phyloP scores from a whole-genome alignment of 2,797 vertebrate genomes.

The Kryptopterus vitreolus region DNA sequence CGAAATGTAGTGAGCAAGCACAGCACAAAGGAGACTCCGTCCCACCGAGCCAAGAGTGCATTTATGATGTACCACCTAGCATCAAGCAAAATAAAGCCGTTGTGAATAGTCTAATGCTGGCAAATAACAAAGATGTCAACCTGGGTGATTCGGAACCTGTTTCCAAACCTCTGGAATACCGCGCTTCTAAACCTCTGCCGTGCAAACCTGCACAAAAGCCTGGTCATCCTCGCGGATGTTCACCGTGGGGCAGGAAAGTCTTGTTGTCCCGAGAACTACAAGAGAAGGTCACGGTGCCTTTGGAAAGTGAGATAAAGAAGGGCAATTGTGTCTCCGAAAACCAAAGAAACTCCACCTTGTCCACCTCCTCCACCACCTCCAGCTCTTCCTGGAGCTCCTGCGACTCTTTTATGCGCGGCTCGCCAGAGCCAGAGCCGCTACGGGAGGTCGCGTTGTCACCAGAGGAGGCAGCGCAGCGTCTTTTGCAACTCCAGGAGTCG shows the following conservation, averaged over 20 bases:
- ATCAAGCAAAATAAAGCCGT: conserved; percentile 45
- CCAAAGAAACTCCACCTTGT: conserved; percentile 77
- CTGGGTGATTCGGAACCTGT: conserved; percentile 36
- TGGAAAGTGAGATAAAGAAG: conserved; percentile 45
- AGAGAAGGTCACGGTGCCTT: conserved; percentile 16
- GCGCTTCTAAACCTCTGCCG: conserved; percentile 64
- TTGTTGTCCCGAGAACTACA: conserved; percentile 48
- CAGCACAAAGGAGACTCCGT: conserved; percentile 41
- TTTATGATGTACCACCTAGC: conserved; percentile 58
- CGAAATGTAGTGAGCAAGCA: conserved; percentile 56
- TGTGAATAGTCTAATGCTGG: conserved; percentile 49
- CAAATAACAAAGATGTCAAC: conserved; percentile 40
- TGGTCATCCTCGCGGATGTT: conserved; percentile 55
- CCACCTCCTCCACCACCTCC: conserved; percentile 78
- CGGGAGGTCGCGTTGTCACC: conserved; percentile 77
- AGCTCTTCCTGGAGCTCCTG: conserved; percentile 66
- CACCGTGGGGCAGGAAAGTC: conserved; percentile 60
- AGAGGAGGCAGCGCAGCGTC: conserved; percentile 73
- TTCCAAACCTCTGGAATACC: conserved; percentile 65
- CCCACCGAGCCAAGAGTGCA: conserved; percentile 21
- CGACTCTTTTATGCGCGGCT: conserved; percentile 55
- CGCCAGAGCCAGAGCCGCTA: conserved; percentile 66
- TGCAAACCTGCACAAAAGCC: conserved; percentile 52
- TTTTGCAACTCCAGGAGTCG: conserved; percentile 78
- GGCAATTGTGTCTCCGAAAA: conserved; percentile 58